Evolutionary conservation across 1,140 invertebrate genomes (phyloP), one percentile per base, ranked within the genome.

Genomic region (Patella vulgata): DNA sequence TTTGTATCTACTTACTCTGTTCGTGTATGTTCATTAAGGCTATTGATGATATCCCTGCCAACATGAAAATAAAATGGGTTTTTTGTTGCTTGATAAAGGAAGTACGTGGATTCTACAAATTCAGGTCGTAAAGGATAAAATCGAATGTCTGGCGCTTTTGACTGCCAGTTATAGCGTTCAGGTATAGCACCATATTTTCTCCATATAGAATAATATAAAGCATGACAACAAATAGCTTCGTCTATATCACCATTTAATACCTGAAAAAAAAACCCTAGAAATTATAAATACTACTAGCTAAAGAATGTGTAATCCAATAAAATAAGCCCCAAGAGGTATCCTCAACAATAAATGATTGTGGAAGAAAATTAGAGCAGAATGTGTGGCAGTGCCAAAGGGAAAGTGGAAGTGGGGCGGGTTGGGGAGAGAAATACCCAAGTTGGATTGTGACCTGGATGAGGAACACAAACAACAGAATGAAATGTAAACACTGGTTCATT

Each of bases 31-130:
- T 86, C 82, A 66, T 90, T 87, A n/a, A 91, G 74, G 73, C 85
- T 89, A 40, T 87, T 80, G 31, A 91, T 76, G 40, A 91, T 89
- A 62, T 90, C 88, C 46, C 83, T 75, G 2, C 90, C 90, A 54
- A 91, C 90, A 76, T 91, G 89, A 47, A 91, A 84, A 78, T 91
- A 91, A 75, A 91, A 91, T 39, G 89, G 90, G 81, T 89, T 90
- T 74, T 87, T 89, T 1, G 90, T 91, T 4, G 90, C 90, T 79
- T 87, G 86, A 77, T 91, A 91, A 11, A 91, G 79, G 53, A 90
- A 83, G 80, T 92, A 91, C 5, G 90, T 91, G 1, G 89, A 89
- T 82, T 91, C 90, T 0, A 88, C 85, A 54, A 91, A 85, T 73
- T 91, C 90, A 28, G 90, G 90, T 25, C 90, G 69, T 2, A 91